Conservation (phyloP, 2,888 invertebrate genomes). For the Podotricha telesiphe region DNA sequence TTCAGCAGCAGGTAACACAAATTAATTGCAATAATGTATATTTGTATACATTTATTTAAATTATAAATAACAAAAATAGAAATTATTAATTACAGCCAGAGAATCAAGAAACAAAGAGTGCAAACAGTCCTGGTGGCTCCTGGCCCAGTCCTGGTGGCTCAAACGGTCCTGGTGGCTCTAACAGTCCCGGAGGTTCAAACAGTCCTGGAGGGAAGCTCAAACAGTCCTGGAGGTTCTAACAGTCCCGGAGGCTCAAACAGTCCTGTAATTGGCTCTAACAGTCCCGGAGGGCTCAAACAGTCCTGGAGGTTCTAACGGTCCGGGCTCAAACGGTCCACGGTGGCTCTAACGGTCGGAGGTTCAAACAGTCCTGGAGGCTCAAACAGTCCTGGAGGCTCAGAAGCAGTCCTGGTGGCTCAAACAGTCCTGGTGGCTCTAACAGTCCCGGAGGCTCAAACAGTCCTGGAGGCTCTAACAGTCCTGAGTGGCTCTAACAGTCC, state of each 20-base stretch:
- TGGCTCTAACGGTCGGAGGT: background rate
- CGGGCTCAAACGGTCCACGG: background rate
- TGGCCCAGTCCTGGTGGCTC: background rate
- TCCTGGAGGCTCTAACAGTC: slow-evolving; percentile 3
- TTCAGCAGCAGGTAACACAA: background rate
- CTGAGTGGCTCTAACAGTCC: background rate
- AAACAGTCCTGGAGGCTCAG: background rate
- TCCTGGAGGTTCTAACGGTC: background rate
- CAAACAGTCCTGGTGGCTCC: background rate
- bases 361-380: background rate
- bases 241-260: background rate
- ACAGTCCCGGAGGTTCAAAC: background rate
- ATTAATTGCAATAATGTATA: too few relatives aligned
- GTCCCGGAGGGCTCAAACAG: background rate
- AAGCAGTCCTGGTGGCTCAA: background rate
- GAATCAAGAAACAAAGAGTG: too few relatives aligned
- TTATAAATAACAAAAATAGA: too few relatives aligned
- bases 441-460: background rate
- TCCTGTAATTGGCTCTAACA: background rate
- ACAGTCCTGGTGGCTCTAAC: slow-evolving; percentile 6
- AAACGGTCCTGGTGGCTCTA: background rate
- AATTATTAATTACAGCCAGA: too few relatives aligned
- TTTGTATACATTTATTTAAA: too few relatives aligned
- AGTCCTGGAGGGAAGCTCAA: background rate
- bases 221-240: slow-evolving; percentile 6